Conservation (phyloP, 2,888 invertebrate species). For the Tetanocera ferruginea region DNA sequence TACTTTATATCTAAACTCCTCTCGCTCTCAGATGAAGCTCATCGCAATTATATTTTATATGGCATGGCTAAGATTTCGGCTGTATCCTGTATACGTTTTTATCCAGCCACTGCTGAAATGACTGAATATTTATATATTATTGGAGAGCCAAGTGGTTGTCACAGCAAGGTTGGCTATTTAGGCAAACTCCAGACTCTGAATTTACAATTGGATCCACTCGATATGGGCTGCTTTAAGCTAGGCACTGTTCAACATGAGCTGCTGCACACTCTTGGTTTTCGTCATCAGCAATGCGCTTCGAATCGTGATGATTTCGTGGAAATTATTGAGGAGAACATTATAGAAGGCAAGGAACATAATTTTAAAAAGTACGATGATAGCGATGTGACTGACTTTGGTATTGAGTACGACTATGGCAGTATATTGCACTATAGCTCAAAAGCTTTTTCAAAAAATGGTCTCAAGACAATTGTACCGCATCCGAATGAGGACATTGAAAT, state of each 20-base stretch:
- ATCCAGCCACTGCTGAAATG: conserved; percentile 71
- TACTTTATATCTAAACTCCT: neutral
- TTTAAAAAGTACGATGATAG: conserved; percentile 76
- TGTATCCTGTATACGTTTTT: conserved; percentile 79
- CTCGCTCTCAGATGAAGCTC: conserved; percentile 61
- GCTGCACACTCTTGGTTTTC: conserved; percentile 82
- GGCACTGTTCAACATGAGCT: conserved; percentile 81
- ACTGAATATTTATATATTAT: conserved; percentile 52
- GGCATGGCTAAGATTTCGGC: conserved; percentile 80
- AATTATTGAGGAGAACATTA: conserved; percentile 70
- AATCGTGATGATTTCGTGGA: conserved; percentile 79
- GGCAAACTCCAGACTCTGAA: conserved; percentile 66
- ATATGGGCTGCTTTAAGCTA: conserved; percentile 59
- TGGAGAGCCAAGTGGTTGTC: conserved; percentile 74
- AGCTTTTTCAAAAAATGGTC: conserved; percentile 79
- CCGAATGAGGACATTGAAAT: conserved; percentile 47
- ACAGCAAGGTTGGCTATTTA: conserved; percentile 79
- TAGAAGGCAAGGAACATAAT: conserved; percentile 75
- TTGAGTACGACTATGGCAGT: conserved; percentile 81
- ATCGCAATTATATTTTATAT: conserved; percentile 74
- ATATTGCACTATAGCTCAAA: conserved; percentile 83
- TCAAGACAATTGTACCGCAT: conserved; percentile 77
- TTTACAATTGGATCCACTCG: conserved; percentile 50
- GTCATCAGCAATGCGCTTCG: conserved; percentile 83
- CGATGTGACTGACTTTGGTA: conserved; percentile 74